phyloP scores from a whole-genome alignment of 2,888 invertebrate genomes.

The Malthinus seriepunctatus region DNA sequence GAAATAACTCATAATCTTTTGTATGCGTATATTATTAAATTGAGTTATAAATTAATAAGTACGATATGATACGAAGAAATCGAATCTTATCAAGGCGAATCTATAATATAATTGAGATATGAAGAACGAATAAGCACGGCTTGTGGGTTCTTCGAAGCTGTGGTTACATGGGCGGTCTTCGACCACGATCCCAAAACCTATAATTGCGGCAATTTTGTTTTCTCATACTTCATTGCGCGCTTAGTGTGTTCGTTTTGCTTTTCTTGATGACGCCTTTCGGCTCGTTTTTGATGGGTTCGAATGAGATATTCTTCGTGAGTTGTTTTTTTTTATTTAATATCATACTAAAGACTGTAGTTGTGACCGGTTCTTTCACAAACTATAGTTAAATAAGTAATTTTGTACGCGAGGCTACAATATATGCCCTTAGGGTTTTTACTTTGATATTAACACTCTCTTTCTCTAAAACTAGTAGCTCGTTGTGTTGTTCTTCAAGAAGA shows the following conservation, averaged over 20 bases:
- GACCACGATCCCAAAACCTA: slow-evolving; percentile 51
- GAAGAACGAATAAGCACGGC: slow-evolving; percentile 43
- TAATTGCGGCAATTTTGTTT: slow-evolving; percentile 54
- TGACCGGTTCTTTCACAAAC: slow-evolving; percentile 5
- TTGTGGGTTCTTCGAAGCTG: slow-evolving; percentile 45
- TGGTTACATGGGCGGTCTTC: slow-evolving; percentile 54
- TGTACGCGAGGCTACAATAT: slow-evolving; percentile 19
- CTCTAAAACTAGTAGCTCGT: slow-evolving; percentile 31
- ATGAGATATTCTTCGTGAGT: slow-evolving; percentile 40
- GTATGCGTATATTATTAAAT: no score
- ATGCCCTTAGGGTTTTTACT: slow-evolving; percentile 12
- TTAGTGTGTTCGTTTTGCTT: slow-evolving; percentile 47
- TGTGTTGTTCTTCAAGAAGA: background rate
- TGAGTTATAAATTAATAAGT: background rate
- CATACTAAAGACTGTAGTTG: slow-evolving; percentile 14
- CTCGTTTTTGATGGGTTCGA: slow-evolving; percentile 39
- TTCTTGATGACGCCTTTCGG: slow-evolving; percentile 46
- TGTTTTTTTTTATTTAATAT: slow-evolving; percentile 19
- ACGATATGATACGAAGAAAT: slow-evolving; percentile 21
- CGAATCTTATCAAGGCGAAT: slow-evolving; percentile 16
- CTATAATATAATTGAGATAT: slow-evolving; percentile 50
- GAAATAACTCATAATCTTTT: no score
- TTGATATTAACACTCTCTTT: slow-evolving; percentile 32
- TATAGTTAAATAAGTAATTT: slow-evolving; percentile 34
- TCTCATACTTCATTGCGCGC: slow-evolving; percentile 50